A percentile compares a stretch with the other conserved stretches of the same genome.
Conservation (phyloP, 2,797 vertebrate species). For the Sardinella longiceps region DNA sequence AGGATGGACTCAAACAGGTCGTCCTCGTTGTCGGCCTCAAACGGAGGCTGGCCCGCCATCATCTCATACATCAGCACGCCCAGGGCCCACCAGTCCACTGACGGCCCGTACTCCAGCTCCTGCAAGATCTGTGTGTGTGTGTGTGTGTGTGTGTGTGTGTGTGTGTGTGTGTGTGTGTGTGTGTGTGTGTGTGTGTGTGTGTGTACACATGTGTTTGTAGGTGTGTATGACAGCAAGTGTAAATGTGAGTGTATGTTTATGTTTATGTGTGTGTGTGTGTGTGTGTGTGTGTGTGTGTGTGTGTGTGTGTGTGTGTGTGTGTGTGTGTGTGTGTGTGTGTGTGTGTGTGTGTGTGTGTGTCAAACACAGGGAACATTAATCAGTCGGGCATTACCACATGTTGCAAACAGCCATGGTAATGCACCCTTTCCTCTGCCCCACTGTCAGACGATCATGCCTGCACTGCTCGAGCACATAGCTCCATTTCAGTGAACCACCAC, state of each 20-base stretch:
- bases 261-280: not conserved
- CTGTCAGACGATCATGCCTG: not conserved
- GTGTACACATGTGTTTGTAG: not conserved
- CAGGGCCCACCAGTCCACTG: conserved; percentile 96
- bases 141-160: conserved; percentile 18
- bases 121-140: conserved; percentile 84
- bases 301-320: not conserved
- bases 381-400: not conserved
- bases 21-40: conserved; percentile 95
- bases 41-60: conserved; percentile 96
- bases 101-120: conserved; percentile 92
- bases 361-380: not conserved
- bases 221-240: conserved; percentile 11
- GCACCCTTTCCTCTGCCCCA: not conserved
- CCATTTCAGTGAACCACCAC: not conserved
- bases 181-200: not conserved
- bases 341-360: not conserved
- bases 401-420: not conserved
- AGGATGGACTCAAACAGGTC: conserved; percentile 97
- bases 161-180: not conserved
- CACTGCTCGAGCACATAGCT: not conserved
- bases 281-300: not conserved
- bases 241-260: conserved; percentile 21
- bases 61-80: conserved; percentile 98
- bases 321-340: conserved; percentile 3